Percentiles rank a stretch among this genome's conserved stretches.
Evolutionary conservation across 2,113 vertebrate species (phyloP).

Genomic region (Ailuropoda melanoleuca): DNA sequence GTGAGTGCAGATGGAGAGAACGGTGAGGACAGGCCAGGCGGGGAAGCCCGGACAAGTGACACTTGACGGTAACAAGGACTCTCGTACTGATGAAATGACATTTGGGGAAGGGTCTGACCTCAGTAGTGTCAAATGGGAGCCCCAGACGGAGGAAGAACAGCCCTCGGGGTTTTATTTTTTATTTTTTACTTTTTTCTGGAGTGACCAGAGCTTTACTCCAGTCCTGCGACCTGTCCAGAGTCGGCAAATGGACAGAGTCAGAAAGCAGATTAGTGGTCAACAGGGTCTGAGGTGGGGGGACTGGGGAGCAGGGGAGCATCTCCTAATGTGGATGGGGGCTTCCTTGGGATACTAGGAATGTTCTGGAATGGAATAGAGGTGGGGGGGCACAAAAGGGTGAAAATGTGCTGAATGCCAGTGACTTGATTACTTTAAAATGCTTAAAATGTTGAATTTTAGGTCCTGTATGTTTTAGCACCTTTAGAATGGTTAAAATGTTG

Average conservation of each 20-base stretch:
- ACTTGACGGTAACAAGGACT: no score
- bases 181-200: background rate
- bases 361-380: accelerated
- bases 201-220: background rate
- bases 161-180: background rate
- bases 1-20: accelerated
- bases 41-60: background rate
- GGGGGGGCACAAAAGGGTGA: background rate
- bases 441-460: background rate
- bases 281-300: no score
- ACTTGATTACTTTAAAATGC: background rate
- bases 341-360: accelerated
- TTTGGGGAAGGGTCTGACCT: background rate
- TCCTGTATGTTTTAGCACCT: accelerated
- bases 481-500: no score
- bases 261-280: background rate
- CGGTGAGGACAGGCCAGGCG: accelerated
- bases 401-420: accelerated
- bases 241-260: background rate
- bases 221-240: background rate
- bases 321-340: accelerated
- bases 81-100: background rate
- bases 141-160: background rate
- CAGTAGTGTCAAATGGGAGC: background rate
- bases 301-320: accelerated